These are phyloP conservation scores for Drosophila serrata DNA, from an alignment of 1,140 invertebrate genomes.

Conservation along the genomic window DNA sequence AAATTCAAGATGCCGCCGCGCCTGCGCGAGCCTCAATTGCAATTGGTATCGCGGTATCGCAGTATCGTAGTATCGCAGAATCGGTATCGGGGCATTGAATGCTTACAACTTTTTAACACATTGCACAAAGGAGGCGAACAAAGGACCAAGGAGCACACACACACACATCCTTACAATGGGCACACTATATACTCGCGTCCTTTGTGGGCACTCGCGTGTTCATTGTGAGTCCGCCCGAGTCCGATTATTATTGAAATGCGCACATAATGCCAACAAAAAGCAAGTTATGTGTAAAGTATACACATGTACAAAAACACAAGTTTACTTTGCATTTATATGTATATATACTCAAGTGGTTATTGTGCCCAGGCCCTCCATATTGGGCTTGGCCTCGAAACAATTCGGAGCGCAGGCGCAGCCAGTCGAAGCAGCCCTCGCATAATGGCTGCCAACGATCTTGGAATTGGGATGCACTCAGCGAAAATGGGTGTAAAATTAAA, in stretches of 20 bases:
- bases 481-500: not conserved
- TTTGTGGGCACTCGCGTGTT: conserved; percentile 78
- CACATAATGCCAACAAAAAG: conserved; percentile 76
- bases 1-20: conserved; percentile 69
- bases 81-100: conserved; percentile 32
- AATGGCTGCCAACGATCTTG: conserved; percentile 37
- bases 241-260: conserved; percentile 61
- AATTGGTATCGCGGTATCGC: conserved; percentile 35
- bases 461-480: not conserved
- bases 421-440: conserved; percentile 35
- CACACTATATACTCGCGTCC: conserved; percentile 24
- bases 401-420: conserved; percentile 44
- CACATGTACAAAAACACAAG: conserved; percentile 77
- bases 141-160: conserved; percentile 32
- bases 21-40: conserved; percentile 48
- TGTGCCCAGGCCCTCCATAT: conserved; percentile 55
- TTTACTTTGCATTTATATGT: conserved; percentile 48
- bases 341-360: conserved; percentile 68
- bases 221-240: conserved; percentile 59
- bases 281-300: conserved; percentile 80
- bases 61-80: conserved; percentile 22
- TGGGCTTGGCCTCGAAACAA: conserved; percentile 42
- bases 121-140: conserved; percentile 71
- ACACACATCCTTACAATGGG: conserved; percentile 23
- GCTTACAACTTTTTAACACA: conserved; percentile 83